Conservation (phyloP, 2,888 invertebrate species). For the Heliconius aoede region DNA sequence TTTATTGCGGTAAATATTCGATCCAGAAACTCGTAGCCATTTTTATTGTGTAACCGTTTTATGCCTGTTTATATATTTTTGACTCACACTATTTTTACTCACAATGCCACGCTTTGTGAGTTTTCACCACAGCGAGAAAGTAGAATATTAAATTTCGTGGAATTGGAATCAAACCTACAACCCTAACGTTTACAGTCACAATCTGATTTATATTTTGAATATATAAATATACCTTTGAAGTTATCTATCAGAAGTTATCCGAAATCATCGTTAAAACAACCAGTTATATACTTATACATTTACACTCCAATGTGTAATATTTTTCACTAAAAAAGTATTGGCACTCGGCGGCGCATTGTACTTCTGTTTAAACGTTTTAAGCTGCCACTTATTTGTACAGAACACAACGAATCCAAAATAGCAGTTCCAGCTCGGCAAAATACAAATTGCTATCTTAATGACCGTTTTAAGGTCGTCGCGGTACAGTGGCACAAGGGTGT, state of each 20-base stretch:
- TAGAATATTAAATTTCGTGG: no score
- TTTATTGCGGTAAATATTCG: slow-evolving; percentile 1
- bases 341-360: background rate
- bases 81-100: no score
- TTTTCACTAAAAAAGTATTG: background rate
- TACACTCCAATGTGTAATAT: background rate
- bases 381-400: background rate
- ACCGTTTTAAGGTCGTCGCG: no score
- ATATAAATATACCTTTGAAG: background rate
- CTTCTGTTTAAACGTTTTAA: slow-evolving; percentile 11
- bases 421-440: background rate
- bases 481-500: no score
- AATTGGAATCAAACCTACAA: no score
- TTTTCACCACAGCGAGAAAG: background rate
- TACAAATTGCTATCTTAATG: slow-evolving; percentile 1
- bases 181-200: no score
- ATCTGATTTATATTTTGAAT: background rate
- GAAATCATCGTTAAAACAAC: background rate
- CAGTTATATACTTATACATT: background rate
- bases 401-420: background rate
- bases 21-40: background rate
- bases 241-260: no score
- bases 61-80: background rate
- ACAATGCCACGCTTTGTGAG: background rate
- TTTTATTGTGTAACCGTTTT: background rate